Conservation (phyloP, 2,797 vertebrate genomes). For the Gouania willdenowi region DNA sequence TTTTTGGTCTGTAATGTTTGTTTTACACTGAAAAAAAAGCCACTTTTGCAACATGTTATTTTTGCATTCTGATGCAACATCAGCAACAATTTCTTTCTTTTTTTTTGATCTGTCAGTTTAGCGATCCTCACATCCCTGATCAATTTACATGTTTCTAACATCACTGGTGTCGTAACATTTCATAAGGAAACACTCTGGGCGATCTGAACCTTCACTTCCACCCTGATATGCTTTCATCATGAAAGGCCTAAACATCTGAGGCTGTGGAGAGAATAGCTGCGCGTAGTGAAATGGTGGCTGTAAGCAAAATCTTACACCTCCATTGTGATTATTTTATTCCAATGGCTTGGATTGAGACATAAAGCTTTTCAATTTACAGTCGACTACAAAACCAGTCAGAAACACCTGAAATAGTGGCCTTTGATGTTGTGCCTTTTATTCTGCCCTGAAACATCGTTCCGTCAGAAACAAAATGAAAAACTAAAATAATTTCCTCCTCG, state of each 20-base stretch:
- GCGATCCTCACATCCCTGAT: too few relatives aligned
- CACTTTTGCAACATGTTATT: too few relatives aligned
- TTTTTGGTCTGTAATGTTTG: too few relatives aligned
- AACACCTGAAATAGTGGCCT: constrained; percentile 53
- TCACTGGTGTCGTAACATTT: background rate
- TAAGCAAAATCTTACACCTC: constrained; percentile 2
- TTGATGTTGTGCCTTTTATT: constrained; percentile 51
- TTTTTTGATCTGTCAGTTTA: too few relatives aligned
- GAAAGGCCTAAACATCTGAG: constrained; percentile 44
- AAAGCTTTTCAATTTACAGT: constrained; percentile 55
- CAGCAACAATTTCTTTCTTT: too few relatives aligned
- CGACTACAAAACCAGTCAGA: constrained; percentile 36
- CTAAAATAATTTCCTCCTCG: constrained; percentile 20
- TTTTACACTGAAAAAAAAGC: too few relatives aligned
- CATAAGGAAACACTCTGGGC: constrained; percentile 12
- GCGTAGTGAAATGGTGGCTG: background rate
- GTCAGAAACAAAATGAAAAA: constrained; percentile 46
- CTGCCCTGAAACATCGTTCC: constrained; percentile 48
- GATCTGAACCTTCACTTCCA: constrained; percentile 24
- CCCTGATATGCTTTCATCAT: constrained; percentile 40
- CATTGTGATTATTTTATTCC: constrained; percentile 45
- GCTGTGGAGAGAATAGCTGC: constrained; percentile 11
- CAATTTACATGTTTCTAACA: constrained; percentile 23
- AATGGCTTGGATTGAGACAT: constrained; percentile 47
- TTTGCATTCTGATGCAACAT: too few relatives aligned